Conservation (phyloP, 2,113 vertebrate species). For the Crotalus tigris region DNA sequence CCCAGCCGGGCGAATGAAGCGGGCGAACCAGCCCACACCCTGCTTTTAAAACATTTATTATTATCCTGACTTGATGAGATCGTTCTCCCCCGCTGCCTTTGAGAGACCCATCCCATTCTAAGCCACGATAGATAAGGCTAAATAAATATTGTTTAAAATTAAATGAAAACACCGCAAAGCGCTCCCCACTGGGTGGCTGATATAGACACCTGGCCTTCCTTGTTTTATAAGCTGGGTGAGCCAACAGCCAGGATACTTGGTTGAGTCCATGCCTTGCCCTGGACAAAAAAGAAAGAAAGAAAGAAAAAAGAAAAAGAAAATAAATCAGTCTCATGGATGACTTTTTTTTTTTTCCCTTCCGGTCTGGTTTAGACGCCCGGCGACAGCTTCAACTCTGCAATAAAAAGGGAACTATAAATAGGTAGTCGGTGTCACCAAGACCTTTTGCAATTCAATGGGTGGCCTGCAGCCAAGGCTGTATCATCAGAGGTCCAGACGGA, state of each 20-base stretch:
- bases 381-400: background rate
- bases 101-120: background rate
- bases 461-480: constrained; percentile 41
- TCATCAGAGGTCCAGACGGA: constrained; percentile 36
- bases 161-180: background rate
- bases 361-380: background rate
- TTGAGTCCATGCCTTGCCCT: background rate
- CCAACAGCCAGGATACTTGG: background rate
- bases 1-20: background rate
- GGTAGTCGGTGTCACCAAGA: constrained; percentile 17
- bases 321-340: background rate
- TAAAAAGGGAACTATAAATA: constrained; percentile 49
- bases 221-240: background rate
- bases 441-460: constrained; percentile 26
- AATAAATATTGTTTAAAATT: background rate
- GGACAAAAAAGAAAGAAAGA: background rate
- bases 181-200: too few species aligned
- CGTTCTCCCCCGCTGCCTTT: background rate
- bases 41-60: background rate
- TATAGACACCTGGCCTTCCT: background rate
- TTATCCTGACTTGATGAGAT: background rate
- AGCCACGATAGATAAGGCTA: background rate
- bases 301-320: background rate
- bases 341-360: background rate
- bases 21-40: too few species aligned